Base-by-base conservation (phyloP, 2,797 vertebrate species). In the Danio jaintianensis region DNA sequence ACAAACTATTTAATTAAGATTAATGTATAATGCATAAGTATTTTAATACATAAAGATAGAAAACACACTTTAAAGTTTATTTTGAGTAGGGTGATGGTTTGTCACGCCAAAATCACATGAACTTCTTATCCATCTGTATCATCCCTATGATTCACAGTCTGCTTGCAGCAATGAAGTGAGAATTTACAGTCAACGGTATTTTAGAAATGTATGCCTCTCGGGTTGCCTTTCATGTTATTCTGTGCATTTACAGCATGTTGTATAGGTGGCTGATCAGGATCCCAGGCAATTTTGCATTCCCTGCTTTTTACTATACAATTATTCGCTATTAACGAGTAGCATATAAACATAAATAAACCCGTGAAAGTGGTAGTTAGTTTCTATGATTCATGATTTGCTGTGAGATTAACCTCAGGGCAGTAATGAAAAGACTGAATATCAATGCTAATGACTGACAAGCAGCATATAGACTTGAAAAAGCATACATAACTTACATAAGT, bases 241-340 rank as follows among this genome's bases (percentile, higher is more conserved):
- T 47, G 42, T 73, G 20, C 5, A 47, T n/a, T 58, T 58, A 47
- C 12, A 74, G 8, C 22, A 36, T 50, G 56, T 43, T 75, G n/a
- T 68, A 58, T 13, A 50, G 13, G 40, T 43, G 62, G 11, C 1
- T 50, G 58, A 9, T 56, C 36, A 59, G 15, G 7, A 47, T 43
- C 45, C 43, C 62, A 86, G 80, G 83, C 82, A 72, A 50, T 74
- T 50, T 63, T 63, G 13, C 75, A 85, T 89, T 86, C 83, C 81
- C 52, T 70, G 40, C 75, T 61, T 48, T 82, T 53, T 86, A 82
- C n/a, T 61, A 67, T 50, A 71, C 36, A 56, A 82, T 84, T 76
- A 77, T 78, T 82, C 68, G 29, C 22, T 18, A 74, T 69, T 72
- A 75, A 79, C 48, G 8, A 2, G n/a, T 53, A 62, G 11, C 42